Evolutionary conservation across 2,888 invertebrate genomes (phyloP), one percentile per base, ranked within the genome.

Genomic region (Xestobium rufovillosum): DNA sequence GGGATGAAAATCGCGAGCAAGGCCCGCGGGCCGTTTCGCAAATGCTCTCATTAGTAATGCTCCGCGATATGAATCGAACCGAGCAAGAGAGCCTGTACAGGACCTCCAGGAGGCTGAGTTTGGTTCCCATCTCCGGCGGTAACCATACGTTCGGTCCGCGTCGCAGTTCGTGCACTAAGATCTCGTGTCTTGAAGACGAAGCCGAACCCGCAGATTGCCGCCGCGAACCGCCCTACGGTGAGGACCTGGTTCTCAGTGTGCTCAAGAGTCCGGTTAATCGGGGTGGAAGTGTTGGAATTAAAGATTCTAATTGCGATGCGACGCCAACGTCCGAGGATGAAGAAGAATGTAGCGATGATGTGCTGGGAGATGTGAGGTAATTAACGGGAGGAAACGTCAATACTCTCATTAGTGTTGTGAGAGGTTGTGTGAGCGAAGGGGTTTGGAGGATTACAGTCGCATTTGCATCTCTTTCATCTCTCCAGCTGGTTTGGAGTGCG

Each of bases 21-120:
- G 43, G 41, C 47, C 55, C 41, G 28, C 38, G 44, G 53, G 51
- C 51, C 49, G 40, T 44, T 37, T 41, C 46, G 41, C 56, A 55
- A 61, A 68, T 69, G 68, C 64, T 68, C 57, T 65, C 67, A 55
- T 56, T 66, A 59, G 65, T 67, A 53, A 65, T 68, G 63, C 56
- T 57, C 53, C 52, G 54, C 55, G 68, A 66, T 53, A 76, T 76
- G 76, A 76, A 76, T 66, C 70, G 76, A 42, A 74, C 72, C 44
- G 76, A 76, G 57, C 76, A 77, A 63, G 76, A 76, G 56, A 72
- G 68, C 51, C 63, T 77, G 49, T 77, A 72, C 56, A 66, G 76
- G 49, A 75, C 75, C 55, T 76, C 75, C 49, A 69, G 76, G 47
- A 75, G 73, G 55, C 64, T 77, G 41, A 70, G 66, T 50, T 52